A percentile compares a stretch with the other conserved stretches of the same genome.
Conservation (phyloP, 2,113 vertebrate species). For the Oncorhynchus gorbuscha region DNA sequence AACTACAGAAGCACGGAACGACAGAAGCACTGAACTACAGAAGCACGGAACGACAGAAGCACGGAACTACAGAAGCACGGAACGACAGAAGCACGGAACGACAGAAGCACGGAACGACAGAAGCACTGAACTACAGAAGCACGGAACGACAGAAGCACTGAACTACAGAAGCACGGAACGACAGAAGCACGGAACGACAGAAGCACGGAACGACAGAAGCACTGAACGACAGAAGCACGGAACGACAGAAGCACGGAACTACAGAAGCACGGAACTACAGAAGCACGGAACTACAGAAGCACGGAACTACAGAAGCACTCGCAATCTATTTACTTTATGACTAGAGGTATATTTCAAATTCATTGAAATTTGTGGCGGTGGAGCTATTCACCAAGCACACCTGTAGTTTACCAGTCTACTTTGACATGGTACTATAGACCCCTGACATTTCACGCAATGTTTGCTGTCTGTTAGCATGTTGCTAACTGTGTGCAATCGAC, state of each 20-base stretch:
- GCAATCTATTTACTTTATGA: slow-evolving; percentile 67
- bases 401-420: slow-evolving; percentile 20
- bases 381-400: slow-evolving; percentile 19
- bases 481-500: background rate
- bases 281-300: background rate
- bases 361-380: slow-evolving; percentile 31
- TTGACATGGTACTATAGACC: background rate
- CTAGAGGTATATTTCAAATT: slow-evolving; percentile 55
- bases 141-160: no score
- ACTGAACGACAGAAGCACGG: no score
- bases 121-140: background rate
- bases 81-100: background rate
- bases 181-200: no score
- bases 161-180: no score
- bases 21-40: slow-evolving; percentile 11
- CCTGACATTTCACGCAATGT: background rate
- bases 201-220: slow-evolving; percentile 8
- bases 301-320: slow-evolving; percentile 17
- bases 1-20: no score
- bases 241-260: slow-evolving; percentile 9
- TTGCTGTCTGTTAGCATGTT: background rate
- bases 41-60: background rate
- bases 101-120: no score
- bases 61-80: slow-evolving; percentile 7
- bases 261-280: no score